These are phyloP conservation scores for Eupithecia abbreviata DNA, from an alignment of 2,888 invertebrate species.

Conservation along the genomic window DNA sequence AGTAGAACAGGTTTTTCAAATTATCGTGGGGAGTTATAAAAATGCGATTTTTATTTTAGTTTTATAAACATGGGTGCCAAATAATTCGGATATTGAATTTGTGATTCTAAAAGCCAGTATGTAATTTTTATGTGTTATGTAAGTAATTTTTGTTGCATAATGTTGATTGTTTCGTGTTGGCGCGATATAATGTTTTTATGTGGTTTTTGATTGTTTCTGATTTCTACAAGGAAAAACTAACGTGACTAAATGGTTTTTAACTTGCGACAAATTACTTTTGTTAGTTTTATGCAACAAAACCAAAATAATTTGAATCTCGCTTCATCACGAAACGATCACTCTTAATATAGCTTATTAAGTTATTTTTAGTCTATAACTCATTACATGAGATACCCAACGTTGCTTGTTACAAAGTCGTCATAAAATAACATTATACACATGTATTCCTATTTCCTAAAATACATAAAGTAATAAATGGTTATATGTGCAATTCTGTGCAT, in stretches of 20 bases:
- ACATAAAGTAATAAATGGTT: constrained; percentile 43
- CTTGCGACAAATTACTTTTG: too few relatives aligned
- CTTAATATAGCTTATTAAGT: constrained; percentile 16
- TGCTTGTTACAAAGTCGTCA: constrained; percentile 23
- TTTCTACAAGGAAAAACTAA: too few relatives aligned
- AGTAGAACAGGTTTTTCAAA: not conserved
- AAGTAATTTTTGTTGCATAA: constrained; percentile 12
- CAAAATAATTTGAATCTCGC: too few relatives aligned
- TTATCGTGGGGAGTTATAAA: not conserved
- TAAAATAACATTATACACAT: constrained; percentile 35
- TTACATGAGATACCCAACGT: constrained; percentile 9
- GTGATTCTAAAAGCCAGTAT: constrained; percentile 28
- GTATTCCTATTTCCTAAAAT: constrained; percentile 38
- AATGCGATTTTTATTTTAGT: constrained; percentile 4
- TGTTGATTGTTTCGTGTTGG: too few relatives aligned
- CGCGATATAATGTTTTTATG: too few relatives aligned
- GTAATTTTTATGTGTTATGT: not conserved
- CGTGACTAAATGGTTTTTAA: too few relatives aligned
- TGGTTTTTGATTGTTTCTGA: too few relatives aligned
- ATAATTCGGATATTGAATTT: constrained; percentile 19
- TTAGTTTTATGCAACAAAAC: too few relatives aligned
- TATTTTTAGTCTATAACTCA: constrained; percentile 8
- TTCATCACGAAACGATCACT: too few relatives aligned
- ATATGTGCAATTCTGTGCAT: constrained; percentile 27
- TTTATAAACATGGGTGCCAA: constrained; percentile 34